A percentile compares a stretch with the other conserved stretches of the same genome.
These are phyloP conservation scores for Drosophila conformis DNA, from an alignment of 2,888 invertebrate genomes.

Conservation along the genomic window DNA sequence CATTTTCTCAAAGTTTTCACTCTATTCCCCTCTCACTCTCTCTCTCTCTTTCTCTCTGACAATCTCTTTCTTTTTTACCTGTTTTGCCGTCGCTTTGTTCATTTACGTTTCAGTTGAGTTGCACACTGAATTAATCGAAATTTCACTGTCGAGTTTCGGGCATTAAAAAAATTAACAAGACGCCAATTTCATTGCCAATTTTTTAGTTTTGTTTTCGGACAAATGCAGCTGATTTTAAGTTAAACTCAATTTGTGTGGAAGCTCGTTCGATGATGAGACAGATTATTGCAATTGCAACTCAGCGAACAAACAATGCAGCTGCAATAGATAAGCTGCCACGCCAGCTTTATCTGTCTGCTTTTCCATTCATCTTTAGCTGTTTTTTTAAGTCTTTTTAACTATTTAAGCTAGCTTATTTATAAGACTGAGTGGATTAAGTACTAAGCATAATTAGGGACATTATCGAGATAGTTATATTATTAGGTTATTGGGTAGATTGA, in stretches of 20 bases:
- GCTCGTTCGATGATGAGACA: neutral
- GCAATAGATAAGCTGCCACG: neutral
- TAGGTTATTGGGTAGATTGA: neutral
- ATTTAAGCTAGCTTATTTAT: too few relatives aligned
- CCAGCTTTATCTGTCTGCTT: neutral
- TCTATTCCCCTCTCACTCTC: constrained; percentile 2
- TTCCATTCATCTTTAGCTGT: neutral
- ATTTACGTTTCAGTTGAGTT: constrained; percentile 66
- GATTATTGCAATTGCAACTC: neutral
- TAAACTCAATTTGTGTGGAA: constrained; percentile 15
- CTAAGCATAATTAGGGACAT: neutral
- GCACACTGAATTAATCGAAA: constrained; percentile 74
- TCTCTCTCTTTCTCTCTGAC: neutral
- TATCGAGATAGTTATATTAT: neutral
- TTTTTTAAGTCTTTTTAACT: neutral
- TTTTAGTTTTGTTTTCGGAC: neutral
- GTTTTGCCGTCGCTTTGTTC: constrained; percentile 64
- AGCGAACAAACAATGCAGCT: constrained; percentile 1
- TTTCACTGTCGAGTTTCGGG: constrained; percentile 31
- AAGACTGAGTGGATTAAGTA: too few relatives aligned
- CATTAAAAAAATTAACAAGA: constrained; percentile 46
- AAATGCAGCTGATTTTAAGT: constrained; percentile 9
- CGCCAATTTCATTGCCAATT: neutral
- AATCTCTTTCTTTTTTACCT: constrained; percentile 38
- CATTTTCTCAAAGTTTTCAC: constrained; percentile 63